Conservation (phyloP, 2,888 invertebrate species). For the Eupithecia inturbata region DNA sequence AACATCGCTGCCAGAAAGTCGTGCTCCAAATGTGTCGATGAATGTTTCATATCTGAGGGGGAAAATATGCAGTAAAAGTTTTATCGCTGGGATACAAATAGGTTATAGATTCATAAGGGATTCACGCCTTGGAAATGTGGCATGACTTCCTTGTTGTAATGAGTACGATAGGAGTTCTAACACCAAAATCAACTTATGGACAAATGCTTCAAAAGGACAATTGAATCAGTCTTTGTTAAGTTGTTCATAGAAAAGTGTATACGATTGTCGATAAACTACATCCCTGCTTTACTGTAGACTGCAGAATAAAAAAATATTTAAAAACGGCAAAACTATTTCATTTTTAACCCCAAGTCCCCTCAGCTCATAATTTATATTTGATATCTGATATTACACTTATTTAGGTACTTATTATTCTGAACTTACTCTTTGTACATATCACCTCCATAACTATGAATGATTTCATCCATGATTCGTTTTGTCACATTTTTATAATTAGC, state of each 20-base stretch:
- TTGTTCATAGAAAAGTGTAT: no score
- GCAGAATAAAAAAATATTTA: neutral
- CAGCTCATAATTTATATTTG: no score
- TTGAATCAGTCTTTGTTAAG: neutral
- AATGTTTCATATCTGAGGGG: constrained; percentile 58
- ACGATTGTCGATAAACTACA: neutral
- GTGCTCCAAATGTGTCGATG: constrained; percentile 84
- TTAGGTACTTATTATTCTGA: neutral
- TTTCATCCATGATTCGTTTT: constrained; percentile 73
- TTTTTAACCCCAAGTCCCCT: no score
- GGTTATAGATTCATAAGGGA: neutral
- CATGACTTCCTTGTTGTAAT: neutral
- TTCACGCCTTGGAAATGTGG: neutral
- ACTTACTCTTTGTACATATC: constrained; percentile 79
- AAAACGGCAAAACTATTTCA: neutral
- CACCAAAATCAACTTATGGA: neutral
- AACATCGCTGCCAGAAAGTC: constrained; percentile 84
- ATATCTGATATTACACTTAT: no score
- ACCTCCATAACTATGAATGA: constrained; percentile 71
- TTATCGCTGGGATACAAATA: neutral
- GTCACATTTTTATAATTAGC: constrained; percentile 78
- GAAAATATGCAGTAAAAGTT: constrained; percentile 22
- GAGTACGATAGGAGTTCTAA: neutral
- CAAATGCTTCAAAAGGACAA: neutral
- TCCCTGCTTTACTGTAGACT: neutral